These are phyloP conservation scores for Autographa gamma DNA, from an alignment of 2,888 invertebrate genomes.

Conservation along the genomic window DNA sequence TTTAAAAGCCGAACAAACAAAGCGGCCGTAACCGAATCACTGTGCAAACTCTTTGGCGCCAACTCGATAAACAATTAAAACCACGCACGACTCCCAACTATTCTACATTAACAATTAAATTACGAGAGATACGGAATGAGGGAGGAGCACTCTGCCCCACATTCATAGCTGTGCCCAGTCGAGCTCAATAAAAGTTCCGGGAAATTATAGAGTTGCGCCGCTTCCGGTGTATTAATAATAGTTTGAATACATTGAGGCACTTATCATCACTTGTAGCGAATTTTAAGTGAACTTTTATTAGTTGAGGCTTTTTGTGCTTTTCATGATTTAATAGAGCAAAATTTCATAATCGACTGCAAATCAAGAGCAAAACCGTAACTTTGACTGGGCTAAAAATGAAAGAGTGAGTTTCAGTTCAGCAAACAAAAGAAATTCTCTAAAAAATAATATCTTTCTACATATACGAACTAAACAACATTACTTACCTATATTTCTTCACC, in stretches of 20 bases:
- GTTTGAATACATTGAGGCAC: conserved; percentile 24
- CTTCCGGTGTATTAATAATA: conserved; percentile 37
- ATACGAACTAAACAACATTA: not conserved
- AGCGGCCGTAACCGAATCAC: conserved; percentile 32
- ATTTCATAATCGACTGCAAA: no score
- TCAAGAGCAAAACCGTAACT: no score
- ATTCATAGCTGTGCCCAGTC: conserved; percentile 18
- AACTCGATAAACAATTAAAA: conserved; percentile 48
- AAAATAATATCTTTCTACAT: not conserved
- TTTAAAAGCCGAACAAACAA: conserved; percentile 45
- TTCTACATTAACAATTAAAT: conserved; percentile 41
- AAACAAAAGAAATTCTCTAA: not conserved
- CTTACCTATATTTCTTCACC: not conserved
- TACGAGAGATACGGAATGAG: conserved; percentile 24
- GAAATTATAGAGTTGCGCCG: conserved; percentile 21
- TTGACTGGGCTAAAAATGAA: no score
- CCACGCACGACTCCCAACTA: conserved; percentile 30
- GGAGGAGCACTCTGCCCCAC: conserved; percentile 19
- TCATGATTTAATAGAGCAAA: not conserved
- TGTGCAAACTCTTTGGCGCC: conserved; percentile 33
- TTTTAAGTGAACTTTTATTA: not conserved
- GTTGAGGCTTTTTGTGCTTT: not conserved
- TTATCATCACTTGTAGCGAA: conserved; percentile 2
- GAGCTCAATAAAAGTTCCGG: conserved; percentile 38
- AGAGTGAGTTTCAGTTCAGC: not conserved